phyloP scores from a whole-genome alignment of 2,888 invertebrate genomes.

The Oconnorella tubifera region DNA sequence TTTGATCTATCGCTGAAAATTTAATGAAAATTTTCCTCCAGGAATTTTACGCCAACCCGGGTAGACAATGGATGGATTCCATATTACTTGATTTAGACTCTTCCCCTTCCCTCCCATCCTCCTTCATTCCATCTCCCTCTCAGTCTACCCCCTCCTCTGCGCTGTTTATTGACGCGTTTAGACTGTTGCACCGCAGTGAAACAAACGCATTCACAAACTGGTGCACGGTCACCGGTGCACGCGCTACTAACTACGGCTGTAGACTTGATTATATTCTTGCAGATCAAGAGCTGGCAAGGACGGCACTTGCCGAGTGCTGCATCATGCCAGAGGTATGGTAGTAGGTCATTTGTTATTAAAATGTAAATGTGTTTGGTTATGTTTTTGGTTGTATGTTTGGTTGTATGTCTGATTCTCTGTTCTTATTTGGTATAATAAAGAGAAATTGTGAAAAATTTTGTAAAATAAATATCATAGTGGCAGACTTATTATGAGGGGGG shows the following conservation, averaged over 20 bases:
- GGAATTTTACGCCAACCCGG: slow-evolving; percentile 44
- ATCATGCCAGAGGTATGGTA: slow-evolving; percentile 46
- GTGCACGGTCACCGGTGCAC: slow-evolving; percentile 56
- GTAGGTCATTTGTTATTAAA: too few species aligned
- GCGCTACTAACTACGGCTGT: slow-evolving; percentile 59
- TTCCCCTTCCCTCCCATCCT: neutral
- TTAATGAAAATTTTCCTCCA: slow-evolving; percentile 29
- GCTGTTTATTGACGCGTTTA: slow-evolving; percentile 57
- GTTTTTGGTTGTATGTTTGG: too few species aligned
- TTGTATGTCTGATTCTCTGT: too few species aligned
- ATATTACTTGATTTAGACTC: slow-evolving; percentile 38
- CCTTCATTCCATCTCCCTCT: neutral
- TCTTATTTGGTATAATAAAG: too few species aligned
- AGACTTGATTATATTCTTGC: slow-evolving; percentile 60
- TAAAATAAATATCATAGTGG: too few species aligned
- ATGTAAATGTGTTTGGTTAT: too few species aligned
- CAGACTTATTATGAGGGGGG: too few species aligned
- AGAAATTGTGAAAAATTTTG: too few species aligned
- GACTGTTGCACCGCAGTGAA: slow-evolving; percentile 55
- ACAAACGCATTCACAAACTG: slow-evolving; percentile 59
- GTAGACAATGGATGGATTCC: slow-evolving; percentile 53
- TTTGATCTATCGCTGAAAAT: neutral
- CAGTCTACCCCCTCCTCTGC: neutral
- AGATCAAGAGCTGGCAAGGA: slow-evolving; percentile 41
- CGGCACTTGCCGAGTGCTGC: slow-evolving; percentile 38